A percentile compares a stretch with the other conserved stretches of the same genome.
Evolutionary conservation across 1,140 invertebrate genomes (phyloP).

Genomic region (Triops cancriformis): DNA sequence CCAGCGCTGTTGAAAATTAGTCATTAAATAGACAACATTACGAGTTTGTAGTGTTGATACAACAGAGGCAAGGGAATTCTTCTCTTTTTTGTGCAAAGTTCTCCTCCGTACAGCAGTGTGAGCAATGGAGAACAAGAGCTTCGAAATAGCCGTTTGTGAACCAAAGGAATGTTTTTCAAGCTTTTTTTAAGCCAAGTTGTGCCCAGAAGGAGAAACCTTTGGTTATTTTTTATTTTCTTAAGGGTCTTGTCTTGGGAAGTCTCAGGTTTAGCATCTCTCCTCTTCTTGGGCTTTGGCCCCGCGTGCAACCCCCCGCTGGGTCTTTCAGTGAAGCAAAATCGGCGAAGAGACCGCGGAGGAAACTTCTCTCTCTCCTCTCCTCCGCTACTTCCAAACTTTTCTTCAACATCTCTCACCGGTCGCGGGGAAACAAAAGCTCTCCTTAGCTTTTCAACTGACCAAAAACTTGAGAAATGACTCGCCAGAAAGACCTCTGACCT

Average conservation of each 20-base stretch:
- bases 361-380: neutral
- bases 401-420: neutral
- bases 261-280: neutral
- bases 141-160: too few species aligned
- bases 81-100: too few species aligned
- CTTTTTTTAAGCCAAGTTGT: neutral
- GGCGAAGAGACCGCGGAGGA: neutral
- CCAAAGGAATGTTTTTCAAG: too few species aligned
- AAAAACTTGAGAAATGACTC: neutral
- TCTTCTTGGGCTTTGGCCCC: neutral
- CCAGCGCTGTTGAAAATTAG: too few species aligned
- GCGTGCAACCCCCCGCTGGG: neutral
- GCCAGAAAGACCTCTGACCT: constrained; percentile 1
- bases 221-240: too few species aligned
- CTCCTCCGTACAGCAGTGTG: too few species aligned
- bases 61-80: too few species aligned
- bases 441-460: constrained; percentile 2
- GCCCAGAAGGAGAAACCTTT: too few species aligned
- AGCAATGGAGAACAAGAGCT: too few species aligned
- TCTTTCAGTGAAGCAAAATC: neutral
- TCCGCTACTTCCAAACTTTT: neutral
- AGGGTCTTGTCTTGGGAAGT: neutral
- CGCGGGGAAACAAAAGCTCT: neutral
- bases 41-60: too few species aligned
- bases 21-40: too few species aligned